phyloP scores from a whole-genome alignment of 2,113 vertebrate species.

The Barbus barbus region DNA sequence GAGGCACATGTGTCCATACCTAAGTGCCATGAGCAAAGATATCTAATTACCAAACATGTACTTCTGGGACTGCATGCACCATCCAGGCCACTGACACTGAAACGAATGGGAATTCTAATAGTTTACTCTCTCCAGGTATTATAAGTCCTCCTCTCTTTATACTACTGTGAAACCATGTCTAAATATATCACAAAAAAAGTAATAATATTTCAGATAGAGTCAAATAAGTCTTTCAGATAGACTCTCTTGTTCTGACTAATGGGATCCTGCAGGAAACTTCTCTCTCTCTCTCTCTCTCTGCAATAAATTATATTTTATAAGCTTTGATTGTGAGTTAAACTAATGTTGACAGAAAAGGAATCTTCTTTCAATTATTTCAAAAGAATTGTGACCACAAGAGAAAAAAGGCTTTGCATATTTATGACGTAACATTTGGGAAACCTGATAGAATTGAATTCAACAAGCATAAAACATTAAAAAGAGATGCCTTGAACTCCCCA shows the following conservation, averaged over 20 bases:
- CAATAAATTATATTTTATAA: background rate
- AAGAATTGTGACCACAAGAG: background rate
- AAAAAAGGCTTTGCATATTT: background rate
- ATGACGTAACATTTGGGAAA: slow-evolving; percentile 21
- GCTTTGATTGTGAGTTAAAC: background rate
- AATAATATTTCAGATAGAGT: background rate
- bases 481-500: background rate
- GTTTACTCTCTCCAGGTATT: background rate
- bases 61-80: background rate
- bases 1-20: background rate
- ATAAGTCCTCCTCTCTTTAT: background rate
- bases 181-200: background rate
- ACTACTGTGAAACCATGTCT: background rate
- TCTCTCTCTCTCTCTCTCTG: background rate
- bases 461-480: background rate
- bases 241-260: background rate
- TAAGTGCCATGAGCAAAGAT: background rate
- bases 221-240: background rate
- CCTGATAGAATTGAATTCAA: background rate
- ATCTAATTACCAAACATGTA: background rate
- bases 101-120: background rate
- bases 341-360: background rate
- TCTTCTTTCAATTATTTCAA: slow-evolving; percentile 1
- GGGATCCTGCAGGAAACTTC: background rate
- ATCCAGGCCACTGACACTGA: too few relatives aligned